These are phyloP conservation scores for Drosophila kuntzei DNA, from an alignment of 2,888 invertebrate species.

Conservation along the genomic window DNA sequence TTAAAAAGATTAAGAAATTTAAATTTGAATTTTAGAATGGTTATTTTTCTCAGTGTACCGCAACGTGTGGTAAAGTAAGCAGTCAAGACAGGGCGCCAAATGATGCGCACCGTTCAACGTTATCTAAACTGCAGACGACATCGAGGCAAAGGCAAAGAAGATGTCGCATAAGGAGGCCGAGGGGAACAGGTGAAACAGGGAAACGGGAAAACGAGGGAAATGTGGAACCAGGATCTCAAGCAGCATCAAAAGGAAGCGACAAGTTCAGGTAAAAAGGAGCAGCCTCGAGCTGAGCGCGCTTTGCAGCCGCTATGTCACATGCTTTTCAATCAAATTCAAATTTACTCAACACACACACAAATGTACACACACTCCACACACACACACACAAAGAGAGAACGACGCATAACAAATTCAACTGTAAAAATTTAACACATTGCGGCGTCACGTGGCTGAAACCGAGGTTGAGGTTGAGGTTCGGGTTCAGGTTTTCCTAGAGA, in stretches of 20 bases:
- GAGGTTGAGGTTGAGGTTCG: conserved; percentile 26
- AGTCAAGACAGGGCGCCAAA: conserved; percentile 74
- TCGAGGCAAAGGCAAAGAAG: conserved; percentile 8
- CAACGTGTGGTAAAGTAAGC: conserved; percentile 75
- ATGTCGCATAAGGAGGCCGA: not conserved
- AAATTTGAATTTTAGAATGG: too few relatives aligned
- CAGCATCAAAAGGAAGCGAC: conserved; percentile 44
- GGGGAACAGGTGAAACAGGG: not conserved
- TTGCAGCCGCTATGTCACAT: conserved; percentile 59
- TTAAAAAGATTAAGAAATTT: too few relatives aligned
- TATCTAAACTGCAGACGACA: conserved; percentile 77
- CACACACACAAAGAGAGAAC: conserved; percentile 16
- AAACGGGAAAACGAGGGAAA: not conserved
- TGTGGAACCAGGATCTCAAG: conserved; percentile 5
- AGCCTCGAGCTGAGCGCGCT: conserved; percentile 34
- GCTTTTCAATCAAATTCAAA: conserved; percentile 83
- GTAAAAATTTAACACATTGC: conserved; percentile 83
- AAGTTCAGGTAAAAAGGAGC: conserved; percentile 53
- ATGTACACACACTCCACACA: conserved; percentile 21
- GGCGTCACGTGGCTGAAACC: conserved; percentile 60
- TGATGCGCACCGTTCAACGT: conserved; percentile 77
- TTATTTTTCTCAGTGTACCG: too few relatives aligned
- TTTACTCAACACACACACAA: conserved; percentile 65
- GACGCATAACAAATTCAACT: conserved; percentile 77
- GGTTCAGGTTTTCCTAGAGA: conserved; percentile 30